A percentile compares a stretch with the other conserved stretches of the same genome.
phyloP scores from a whole-genome alignment of 2,113 vertebrate species.

The Bujurquina vittata region DNA sequence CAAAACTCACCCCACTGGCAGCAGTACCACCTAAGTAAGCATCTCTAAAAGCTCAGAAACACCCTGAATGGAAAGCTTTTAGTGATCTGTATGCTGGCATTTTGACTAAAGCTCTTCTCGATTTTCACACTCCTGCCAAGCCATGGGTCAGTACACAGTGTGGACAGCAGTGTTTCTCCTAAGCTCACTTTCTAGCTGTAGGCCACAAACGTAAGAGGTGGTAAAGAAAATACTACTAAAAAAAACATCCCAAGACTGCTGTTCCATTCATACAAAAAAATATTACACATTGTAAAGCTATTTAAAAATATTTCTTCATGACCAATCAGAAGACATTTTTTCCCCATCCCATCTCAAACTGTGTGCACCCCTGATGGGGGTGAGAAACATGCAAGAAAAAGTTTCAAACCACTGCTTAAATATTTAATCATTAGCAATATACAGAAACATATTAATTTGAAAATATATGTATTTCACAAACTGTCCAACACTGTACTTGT shows the following conservation, averaged over 20 bases:
- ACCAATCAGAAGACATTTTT: too few species aligned
- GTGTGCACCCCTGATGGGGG: not conserved
- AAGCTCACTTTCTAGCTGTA: conserved; percentile 38
- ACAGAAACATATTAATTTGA: not conserved
- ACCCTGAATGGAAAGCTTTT: conserved; percentile 75
- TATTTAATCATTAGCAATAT: not conserved
- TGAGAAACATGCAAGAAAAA: not conserved
- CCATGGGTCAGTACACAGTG: conserved; percentile 60
- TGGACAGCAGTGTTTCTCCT: conserved; percentile 55
- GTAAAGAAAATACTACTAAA: conserved; percentile 9
- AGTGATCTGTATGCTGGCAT: conserved; percentile 77
- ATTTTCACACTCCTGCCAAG: conserved; percentile 75
- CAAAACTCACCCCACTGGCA: conserved; percentile 56
- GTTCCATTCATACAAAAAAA: not conserved
- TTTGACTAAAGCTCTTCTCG: conserved; percentile 77
- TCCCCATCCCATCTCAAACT: not conserved
- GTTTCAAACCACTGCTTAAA: not conserved
- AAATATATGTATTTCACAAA: not conserved
- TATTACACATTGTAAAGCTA: not conserved
- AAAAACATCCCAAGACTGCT: not conserved
- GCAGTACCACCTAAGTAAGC: conserved; percentile 72
- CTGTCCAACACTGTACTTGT: not conserved
- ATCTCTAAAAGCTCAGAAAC: conserved; percentile 70
- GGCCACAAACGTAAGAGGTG: conserved; percentile 25
- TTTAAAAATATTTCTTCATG: too few species aligned